Conservation (phyloP, 2,113 vertebrate genomes). For the Rhinolophus ferrumequinum region DNA sequence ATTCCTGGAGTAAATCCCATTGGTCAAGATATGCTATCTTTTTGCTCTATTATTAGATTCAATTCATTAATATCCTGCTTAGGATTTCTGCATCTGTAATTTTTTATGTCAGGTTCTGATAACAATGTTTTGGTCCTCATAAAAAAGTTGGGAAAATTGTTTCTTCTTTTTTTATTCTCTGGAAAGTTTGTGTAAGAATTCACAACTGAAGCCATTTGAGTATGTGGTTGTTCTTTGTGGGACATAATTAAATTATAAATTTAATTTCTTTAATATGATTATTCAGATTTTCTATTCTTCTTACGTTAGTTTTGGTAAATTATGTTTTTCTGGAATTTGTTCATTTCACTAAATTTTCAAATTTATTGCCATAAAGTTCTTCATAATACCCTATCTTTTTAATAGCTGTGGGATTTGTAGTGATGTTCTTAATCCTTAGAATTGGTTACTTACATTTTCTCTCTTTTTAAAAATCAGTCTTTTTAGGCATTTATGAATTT, state of each 20-base stretch:
- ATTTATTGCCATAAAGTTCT: not conserved
- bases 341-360: conserved; percentile 34
- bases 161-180: not conserved
- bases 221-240: not conserved
- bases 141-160: not conserved
- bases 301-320: not conserved
- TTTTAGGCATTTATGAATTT: not conserved
- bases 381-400: not conserved
- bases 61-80: not conserved
- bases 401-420: not conserved
- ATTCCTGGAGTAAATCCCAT: not conserved
- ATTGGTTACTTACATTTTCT: not conserved
- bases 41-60: not conserved
- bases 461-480: not conserved
- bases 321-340: not conserved
- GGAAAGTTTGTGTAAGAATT: not conserved
- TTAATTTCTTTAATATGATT: not conserved
- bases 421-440: not conserved
- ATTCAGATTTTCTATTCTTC: not conserved
- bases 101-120: not conserved
- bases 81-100: not conserved
- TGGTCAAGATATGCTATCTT: not conserved
- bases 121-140: not conserved
- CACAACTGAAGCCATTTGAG: not conserved
- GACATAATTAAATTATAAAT: not conserved